phyloP scores from a whole-genome alignment of 2,797 vertebrate genomes.

The Manis pentadactyla region DNA sequence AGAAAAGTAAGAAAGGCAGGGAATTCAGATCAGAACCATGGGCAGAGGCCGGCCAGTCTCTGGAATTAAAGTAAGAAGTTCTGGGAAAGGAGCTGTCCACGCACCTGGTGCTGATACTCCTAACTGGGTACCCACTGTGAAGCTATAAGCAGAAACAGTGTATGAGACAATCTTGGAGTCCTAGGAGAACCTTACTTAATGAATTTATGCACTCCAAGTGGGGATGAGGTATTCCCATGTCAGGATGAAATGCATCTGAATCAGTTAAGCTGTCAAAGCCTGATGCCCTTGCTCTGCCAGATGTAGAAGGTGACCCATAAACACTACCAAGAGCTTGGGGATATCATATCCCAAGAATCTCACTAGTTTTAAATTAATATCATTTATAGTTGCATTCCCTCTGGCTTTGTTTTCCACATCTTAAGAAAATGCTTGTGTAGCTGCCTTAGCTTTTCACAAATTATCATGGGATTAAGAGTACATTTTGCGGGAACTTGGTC shows the following conservation, averaged over 20 bases:
- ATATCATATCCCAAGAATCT: neutral
- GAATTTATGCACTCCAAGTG: neutral
- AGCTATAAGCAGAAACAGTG: neutral
- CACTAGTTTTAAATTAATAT: constrained; percentile 57
- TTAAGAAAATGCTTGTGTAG: constrained; percentile 46
- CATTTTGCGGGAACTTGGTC: neutral
- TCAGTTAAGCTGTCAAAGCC: neutral
- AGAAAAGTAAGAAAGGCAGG: neutral
- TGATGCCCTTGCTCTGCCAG: neutral
- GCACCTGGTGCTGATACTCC: constrained; percentile 58
- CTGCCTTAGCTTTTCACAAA: constrained; percentile 53
- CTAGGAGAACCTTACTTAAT: neutral
- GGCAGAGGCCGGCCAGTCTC: constrained; percentile 28
- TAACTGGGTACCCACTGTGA: neutral
- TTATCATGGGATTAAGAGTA: constrained; percentile 53
- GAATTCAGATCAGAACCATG: neutral
- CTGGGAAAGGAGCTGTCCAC: constrained; percentile 70
- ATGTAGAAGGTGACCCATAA: neutral
- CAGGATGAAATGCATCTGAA: neutral
- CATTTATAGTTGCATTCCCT: constrained; percentile 14
- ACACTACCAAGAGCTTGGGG: neutral
- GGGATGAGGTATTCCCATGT: neutral
- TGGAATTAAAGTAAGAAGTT: neutral
- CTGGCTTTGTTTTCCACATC: constrained; percentile 36
- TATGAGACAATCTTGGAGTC: neutral